A percentile compares a stretch with the other conserved stretches of the same genome.
Evolutionary conservation across 2,888 invertebrate species (phyloP).

Genomic region (Monochamus alternatus): DNA sequence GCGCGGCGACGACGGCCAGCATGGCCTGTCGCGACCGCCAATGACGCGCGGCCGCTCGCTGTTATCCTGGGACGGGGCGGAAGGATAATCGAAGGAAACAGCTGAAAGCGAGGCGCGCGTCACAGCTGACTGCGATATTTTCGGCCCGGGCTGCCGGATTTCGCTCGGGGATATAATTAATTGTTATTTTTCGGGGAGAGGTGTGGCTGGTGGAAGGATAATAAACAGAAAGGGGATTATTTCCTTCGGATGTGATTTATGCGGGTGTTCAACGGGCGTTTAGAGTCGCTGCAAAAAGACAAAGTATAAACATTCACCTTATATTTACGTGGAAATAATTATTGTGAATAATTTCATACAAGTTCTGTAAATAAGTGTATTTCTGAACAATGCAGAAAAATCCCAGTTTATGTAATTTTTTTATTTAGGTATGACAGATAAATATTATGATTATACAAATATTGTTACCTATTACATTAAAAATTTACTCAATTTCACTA

Average conservation of each 20-base stretch:
- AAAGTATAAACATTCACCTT: background rate
- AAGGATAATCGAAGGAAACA: slow-evolving; percentile 30
- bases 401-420: too few relatives aligned
- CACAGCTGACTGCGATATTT: slow-evolving; percentile 33
- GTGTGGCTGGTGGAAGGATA: background rate
- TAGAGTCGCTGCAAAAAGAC: background rate
- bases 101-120: slow-evolving; percentile 20
- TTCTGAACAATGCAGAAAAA: too few relatives aligned
- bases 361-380: too few relatives aligned
- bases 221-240: slow-evolving; percentile 19
- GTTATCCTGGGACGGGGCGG: slow-evolving; percentile 17
- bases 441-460: too few relatives aligned
- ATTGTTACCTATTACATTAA: too few relatives aligned
- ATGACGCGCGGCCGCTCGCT: background rate
- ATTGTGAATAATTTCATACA: too few relatives aligned
- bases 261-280: background rate
- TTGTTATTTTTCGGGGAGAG: background rate
- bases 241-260: slow-evolving; percentile 9
- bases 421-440: too few relatives aligned
- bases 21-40: slow-evolving; percentile 30
- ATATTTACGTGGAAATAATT: too few relatives aligned
- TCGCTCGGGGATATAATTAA: slow-evolving; percentile 15
- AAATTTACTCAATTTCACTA: too few relatives aligned
- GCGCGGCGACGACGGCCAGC: background rate
- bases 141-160: slow-evolving; percentile 13